These are phyloP conservation scores for Lutraria lutraria DNA, from an alignment of 2,888 invertebrate genomes.

Conservation along the genomic window DNA sequence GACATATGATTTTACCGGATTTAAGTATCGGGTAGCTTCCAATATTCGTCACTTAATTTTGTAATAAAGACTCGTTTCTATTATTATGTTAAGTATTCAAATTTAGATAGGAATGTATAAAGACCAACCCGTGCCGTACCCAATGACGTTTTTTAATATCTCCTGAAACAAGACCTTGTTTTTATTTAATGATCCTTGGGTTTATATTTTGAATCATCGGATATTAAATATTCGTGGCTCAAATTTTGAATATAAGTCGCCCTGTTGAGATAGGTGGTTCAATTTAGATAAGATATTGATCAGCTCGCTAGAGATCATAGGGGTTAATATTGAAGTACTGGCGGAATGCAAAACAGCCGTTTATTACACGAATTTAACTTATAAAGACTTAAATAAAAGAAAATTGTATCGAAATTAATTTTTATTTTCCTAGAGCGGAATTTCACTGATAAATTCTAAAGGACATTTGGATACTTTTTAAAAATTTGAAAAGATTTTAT, in stretches of 20 bases:
- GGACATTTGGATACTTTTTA: too few species aligned
- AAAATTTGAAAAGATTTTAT: too few species aligned
- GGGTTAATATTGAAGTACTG: not conserved
- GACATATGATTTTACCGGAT: constrained; percentile 11
- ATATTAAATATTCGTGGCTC: constrained; percentile 2
- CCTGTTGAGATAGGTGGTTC: not conserved
- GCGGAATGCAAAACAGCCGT: not conserved
- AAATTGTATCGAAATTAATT: too few species aligned
- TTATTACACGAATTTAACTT: not conserved
- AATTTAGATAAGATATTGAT: constrained; percentile 7
- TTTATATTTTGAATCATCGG: constrained; percentile 9
- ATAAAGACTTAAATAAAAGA: not conserved
- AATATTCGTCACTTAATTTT: constrained; percentile 12
- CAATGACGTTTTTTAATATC: constrained; percentile 16
- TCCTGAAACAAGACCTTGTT: not conserved
- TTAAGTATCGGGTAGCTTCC: not conserved
- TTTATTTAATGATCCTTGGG: constrained; percentile 10
- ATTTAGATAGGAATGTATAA: not conserved
- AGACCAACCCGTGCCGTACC: not conserved
- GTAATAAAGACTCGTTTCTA: not conserved
- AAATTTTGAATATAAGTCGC: not conserved
- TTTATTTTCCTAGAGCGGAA: not conserved
- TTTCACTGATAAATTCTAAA: not conserved
- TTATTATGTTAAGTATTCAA: not conserved
- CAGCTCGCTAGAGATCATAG: not conserved